phyloP scores from a whole-genome alignment of 1,140 invertebrate genomes.

The Meteorus sp. region DNA sequence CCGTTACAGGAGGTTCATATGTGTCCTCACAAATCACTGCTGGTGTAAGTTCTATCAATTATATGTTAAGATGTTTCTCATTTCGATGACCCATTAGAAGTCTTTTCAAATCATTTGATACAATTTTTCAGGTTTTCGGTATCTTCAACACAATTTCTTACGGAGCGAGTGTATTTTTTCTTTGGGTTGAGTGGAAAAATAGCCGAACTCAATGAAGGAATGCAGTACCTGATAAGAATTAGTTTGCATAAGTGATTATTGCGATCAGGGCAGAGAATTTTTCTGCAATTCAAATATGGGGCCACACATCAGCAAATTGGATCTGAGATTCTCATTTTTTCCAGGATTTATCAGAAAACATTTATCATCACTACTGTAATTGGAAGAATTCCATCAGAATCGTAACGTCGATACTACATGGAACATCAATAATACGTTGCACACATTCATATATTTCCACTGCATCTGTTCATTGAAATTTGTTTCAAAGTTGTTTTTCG shows the following conservation, averaged over 20 bases:
- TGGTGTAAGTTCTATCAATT: not conserved
- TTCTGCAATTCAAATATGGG: not conserved
- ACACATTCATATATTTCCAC: no score
- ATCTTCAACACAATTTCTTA: slow-evolving; percentile 81
- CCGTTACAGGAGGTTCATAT: no score
- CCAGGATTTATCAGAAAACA: no score
- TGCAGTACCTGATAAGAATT: slow-evolving; percentile 34
- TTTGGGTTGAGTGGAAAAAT: slow-evolving; percentile 75
- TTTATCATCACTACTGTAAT: no score
- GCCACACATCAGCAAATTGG: no score
- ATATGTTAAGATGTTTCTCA: not conserved
- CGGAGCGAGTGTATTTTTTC: slow-evolving; percentile 72
- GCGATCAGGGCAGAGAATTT: slow-evolving; percentile 22
- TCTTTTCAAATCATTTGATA: slow-evolving; percentile 29
- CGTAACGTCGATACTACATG: no score
- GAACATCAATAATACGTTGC: no score
- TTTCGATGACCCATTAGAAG: not conserved
- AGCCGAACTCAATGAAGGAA: slow-evolving; percentile 45
- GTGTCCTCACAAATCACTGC: no score
- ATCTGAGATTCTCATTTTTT: no score
- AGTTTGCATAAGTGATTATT: slow-evolving; percentile 22
- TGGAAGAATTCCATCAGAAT: no score
- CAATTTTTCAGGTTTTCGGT: slow-evolving; percentile 71
- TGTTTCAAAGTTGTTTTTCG: no score
- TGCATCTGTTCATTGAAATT: no score